These are phyloP conservation scores for Scaptomyza graminum DNA, from an alignment of 1,140 invertebrate genomes.

Conservation along the genomic window DNA sequence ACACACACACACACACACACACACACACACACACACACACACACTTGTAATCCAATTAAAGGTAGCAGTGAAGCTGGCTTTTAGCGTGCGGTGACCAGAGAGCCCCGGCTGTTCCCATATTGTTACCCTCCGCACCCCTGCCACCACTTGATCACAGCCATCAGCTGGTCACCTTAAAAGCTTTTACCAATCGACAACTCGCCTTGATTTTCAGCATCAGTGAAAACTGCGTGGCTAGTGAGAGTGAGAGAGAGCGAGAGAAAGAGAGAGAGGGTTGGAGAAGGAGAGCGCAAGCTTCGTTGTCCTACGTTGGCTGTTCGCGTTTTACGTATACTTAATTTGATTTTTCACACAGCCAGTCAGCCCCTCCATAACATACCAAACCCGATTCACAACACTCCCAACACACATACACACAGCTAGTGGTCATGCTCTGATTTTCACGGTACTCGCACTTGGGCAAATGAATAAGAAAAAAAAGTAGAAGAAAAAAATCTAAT, in stretches of 20 bases:
- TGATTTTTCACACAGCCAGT: slow-evolving; percentile 75
- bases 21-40: slow-evolving; percentile 30
- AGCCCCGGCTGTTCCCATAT: slow-evolving; percentile 27
- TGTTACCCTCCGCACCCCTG: background rate
- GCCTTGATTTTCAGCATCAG: slow-evolving; percentile 77
- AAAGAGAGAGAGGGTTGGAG: no score
- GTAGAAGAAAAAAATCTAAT: slow-evolving; percentile 74
- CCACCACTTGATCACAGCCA: slow-evolving; percentile 21
- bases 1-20: background rate
- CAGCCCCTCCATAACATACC: slow-evolving; percentile 19
- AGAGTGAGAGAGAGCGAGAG: background rate
- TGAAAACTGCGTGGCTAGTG: slow-evolving; percentile 40
- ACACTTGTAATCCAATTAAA: slow-evolving; percentile 82
- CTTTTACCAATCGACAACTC: slow-evolving; percentile 81
- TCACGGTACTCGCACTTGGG: slow-evolving; percentile 47
- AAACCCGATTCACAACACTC: slow-evolving; percentile 13
- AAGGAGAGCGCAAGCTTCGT: no score
- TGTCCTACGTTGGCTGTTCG: slow-evolving; percentile 52
- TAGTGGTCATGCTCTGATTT: slow-evolving; percentile 82
- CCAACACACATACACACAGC: slow-evolving; percentile 35
- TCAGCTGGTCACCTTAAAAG: slow-evolving; percentile 77
- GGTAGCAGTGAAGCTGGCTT: slow-evolving; percentile 80
- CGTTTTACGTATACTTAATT: slow-evolving; percentile 82
- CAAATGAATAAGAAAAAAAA: slow-evolving; percentile 18
- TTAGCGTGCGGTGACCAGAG: slow-evolving; percentile 63